Base-by-base conservation (phyloP, 2,888 invertebrate species). In the Euzophera pinguis region DNA sequence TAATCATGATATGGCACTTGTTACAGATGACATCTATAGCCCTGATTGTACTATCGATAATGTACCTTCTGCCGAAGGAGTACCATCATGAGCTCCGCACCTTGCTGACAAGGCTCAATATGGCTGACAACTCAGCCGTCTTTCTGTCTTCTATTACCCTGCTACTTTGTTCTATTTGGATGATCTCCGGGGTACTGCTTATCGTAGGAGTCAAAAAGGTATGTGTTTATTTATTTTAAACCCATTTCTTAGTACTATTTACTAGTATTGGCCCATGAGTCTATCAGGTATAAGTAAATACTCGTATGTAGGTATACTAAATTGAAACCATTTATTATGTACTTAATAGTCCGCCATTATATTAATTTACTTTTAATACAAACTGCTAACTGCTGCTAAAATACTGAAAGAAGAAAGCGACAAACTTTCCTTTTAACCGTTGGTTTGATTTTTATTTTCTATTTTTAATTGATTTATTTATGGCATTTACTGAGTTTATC, bases 191-290 rank as follows among this genome's bases (percentile, higher is more conserved):
- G 0, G 3, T 58, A 1, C 0, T 66, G 16, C 59, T 74, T 1
- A 37, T 71, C 6, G 0, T 62, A 13, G 73, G 73, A 0, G n/a
- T 71, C 3, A 39, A 13, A 3, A 60, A 62, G 66, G 73, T 73
- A 54, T 34, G 37, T 14, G 10, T 6, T n/a, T n/a, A n/a, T n/a
- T n/a, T n/a, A 39, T 16, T 7, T 1, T 32, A 13, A 3, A 14
- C 13, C 0, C 13, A 13, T 10, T 14, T 13, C 3, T 38, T 13
- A n/a, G n/a, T n/a, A n/a, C n/a, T n/a, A n/a, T n/a, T n/a, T n/a
- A n/a, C n/a, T n/a, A n/a, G n/a, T n/a, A n/a, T n/a, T n/a, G n/a
- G n/a, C n/a, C n/a, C n/a, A n/a, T n/a, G n/a, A n/a, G n/a, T n/a
- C n/a, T n/a, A n/a, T n/a, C n/a, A n/a, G n/a, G n/a, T n/a, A n/a